Evolutionary conservation across 2,797 vertebrate species (phyloP), one percentile per base, ranked within the genome.

Genomic region (Neostethus bicornis): DNA sequence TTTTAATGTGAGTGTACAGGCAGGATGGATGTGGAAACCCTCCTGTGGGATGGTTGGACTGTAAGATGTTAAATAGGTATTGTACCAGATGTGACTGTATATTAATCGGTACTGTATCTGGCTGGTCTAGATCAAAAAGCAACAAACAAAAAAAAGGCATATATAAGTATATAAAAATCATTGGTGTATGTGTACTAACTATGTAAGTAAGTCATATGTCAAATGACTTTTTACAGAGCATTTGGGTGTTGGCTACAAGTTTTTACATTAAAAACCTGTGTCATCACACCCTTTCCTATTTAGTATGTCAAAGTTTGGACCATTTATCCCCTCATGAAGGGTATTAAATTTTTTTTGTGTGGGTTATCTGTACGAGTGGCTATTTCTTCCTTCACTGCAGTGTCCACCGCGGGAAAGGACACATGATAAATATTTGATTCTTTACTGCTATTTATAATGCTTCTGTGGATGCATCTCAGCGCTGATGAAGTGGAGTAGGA

Each of bases 201-300:
- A 92, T 92, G 90, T 92, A 92, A 88, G 85, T 83, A 88, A 92
- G 92, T 93, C 90, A 91, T 92, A 87, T 76, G 86, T 90, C 79
- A 90, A 88, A 89, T 91, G 90, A 91, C 91, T 92, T 93, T 91
- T 91, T 91, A 89, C 87, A 83, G 81, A 86, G 86, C 87, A 86
- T 91, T 91, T 86, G 87, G 87, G 87, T 92, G 91, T 91, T 91
- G 89, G 89, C 89, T 89, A 88, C 92, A 87, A 90, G 93, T 94
- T 95, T 95, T 95, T 94, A 95, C 93, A 95, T 95, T 94, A 94
- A 94, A 94, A 94, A 93, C 92, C 90, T 89, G 91, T 89, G 91
- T 90, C 90, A 88, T 90, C 87, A 77, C 87, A 65, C 84, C 76
- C 73, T 78, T 79, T 79, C 68, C 61, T 73, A 88, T 87, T 90